phyloP scores from a whole-genome alignment of 2,797 vertebrate genomes.

The Peromyscus aztecus region DNA sequence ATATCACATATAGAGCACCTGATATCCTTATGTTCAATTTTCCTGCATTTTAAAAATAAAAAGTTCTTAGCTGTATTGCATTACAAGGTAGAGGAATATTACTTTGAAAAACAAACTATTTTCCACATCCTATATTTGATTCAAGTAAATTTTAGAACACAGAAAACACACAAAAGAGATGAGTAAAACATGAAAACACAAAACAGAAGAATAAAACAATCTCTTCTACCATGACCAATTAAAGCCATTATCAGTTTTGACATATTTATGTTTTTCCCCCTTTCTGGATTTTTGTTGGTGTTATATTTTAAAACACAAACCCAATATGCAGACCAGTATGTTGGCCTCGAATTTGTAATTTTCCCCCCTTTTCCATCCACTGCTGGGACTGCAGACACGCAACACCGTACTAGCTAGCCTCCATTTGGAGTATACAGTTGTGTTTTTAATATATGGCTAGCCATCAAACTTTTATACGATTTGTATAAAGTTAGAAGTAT shows the following conservation, averaged over 20 bases:
- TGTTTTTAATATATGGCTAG: background rate
- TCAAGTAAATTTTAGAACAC: slow-evolving; percentile 48
- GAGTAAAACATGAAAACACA: slow-evolving; percentile 13
- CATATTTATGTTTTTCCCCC: background rate
- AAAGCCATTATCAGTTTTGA: slow-evolving; percentile 19
- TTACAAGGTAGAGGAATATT: slow-evolving; percentile 5
- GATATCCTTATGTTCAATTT: slow-evolving; percentile 8
- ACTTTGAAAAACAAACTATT: slow-evolving; percentile 12
- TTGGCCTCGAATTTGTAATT: background rate
- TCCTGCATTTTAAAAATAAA: slow-evolving; percentile 25
- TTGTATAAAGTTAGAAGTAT: slow-evolving; percentile 13
- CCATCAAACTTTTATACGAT: slow-evolving; percentile 24
- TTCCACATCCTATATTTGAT: slow-evolving; percentile 20
- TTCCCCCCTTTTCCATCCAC: background rate
- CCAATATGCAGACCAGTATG: background rate
- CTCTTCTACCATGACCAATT: background rate
- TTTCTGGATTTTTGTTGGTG: background rate
- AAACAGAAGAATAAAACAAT: slow-evolving; percentile 1
- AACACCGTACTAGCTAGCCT: background rate
- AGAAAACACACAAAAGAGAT: background rate
- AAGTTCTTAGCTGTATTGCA: slow-evolving; percentile 24
- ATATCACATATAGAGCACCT: background rate
- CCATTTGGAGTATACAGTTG: slow-evolving; percentile 1
- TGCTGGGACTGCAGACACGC: background rate
- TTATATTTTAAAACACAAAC: background rate